A percentile compares a stretch with the other conserved stretches of the same genome.
These are phyloP conservation scores for Harmothoe impar DNA, from an alignment of 2,888 invertebrate genomes.

Conservation along the genomic window DNA sequence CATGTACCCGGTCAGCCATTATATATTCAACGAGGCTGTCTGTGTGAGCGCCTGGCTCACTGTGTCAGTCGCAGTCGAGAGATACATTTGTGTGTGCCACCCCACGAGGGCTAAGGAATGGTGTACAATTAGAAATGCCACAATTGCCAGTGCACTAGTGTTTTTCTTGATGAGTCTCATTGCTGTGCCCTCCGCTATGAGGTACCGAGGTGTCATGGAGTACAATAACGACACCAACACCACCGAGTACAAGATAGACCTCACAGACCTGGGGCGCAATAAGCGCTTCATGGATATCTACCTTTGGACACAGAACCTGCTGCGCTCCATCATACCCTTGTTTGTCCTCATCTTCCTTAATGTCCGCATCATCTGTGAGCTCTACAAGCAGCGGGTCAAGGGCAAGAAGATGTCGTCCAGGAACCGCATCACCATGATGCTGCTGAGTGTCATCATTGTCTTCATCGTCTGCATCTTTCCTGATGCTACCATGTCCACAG, in stretches of 20 bases:
- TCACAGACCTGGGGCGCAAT: conserved; percentile 76
- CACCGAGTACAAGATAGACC: conserved; percentile 73
- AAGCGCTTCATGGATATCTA: conserved; percentile 78
- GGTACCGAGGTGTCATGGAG: conserved; percentile 71
- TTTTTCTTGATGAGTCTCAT: conserved; percentile 78
- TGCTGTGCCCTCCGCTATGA: conserved; percentile 78
- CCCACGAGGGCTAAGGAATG: conserved; percentile 74
- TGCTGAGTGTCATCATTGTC: conserved; percentile 71
- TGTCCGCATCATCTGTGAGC: conserved; percentile 79
- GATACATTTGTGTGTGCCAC: conserved; percentile 79
- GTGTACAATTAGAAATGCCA: conserved; percentile 73
- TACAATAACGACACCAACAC: conserved; percentile 72
- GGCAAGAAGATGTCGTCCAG: conserved; percentile 69
- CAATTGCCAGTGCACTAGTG: conserved; percentile 76
- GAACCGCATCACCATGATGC: conserved; percentile 72
- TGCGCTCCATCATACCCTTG: conserved; percentile 81
- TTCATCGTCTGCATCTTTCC: conserved; percentile 72
- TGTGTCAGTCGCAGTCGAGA: conserved; percentile 80
- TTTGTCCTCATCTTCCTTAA: conserved; percentile 79
- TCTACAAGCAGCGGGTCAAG: conserved; percentile 77
- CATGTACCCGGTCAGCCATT: conserved; percentile 79
- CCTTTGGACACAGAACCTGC: conserved; percentile 79
- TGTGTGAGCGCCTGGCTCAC: conserved; percentile 80
- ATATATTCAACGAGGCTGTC: conserved; percentile 78
- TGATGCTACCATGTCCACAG: conserved; percentile 72